Evolutionary conservation across 2,888 invertebrate species (phyloP), one percentile per base, ranked within the genome.

Genomic region (Cerceris rybyensis): DNA sequence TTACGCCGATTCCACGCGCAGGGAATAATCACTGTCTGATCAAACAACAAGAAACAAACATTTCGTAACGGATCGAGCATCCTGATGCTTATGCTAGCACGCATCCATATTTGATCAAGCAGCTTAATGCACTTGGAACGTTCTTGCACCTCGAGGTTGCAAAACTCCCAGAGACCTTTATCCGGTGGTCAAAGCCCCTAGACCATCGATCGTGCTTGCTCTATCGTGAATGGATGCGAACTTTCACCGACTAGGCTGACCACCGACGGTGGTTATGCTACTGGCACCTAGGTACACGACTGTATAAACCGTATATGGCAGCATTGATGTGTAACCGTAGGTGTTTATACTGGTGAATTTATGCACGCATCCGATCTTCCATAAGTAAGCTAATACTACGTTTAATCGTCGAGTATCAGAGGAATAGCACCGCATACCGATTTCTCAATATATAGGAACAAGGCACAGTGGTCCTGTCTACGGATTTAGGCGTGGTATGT

Each of bases 151-250:
- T 11, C 16, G 49, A n/a, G 50, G 28, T 67, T 59, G 54, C 63
- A 70, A 55, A 82, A 42, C 83, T 67, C 74, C 42, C 42, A 55
- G 41, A 57, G 64, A 77, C 74, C 80, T 80, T 82, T 74, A 74
- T 74, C 65, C 66, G 70, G 13, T 75, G 75, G 81, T 80, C 84
- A 80, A 86, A 85, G 79, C 74, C 79, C 82, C 75, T 80, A 79
- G 68, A 63, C 39, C 70, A 82, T 84, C 80, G 84, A 85, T 79
- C 81, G 68, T 68, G 75, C 57, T 70, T 68, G 52, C 43, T 81
- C 79, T 77, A 74, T 79, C 81, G 81, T 76, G 83, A 79, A 76
- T 78, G 74, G 80, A 81, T 72, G 71, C 58, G 60, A 80, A 81
- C 69, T 71, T 70, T 65, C 61, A 46, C 66, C 70, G 70, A 57